phyloP scores from a whole-genome alignment of 2,113 vertebrate species.

The Dipodomys ordii region DNA sequence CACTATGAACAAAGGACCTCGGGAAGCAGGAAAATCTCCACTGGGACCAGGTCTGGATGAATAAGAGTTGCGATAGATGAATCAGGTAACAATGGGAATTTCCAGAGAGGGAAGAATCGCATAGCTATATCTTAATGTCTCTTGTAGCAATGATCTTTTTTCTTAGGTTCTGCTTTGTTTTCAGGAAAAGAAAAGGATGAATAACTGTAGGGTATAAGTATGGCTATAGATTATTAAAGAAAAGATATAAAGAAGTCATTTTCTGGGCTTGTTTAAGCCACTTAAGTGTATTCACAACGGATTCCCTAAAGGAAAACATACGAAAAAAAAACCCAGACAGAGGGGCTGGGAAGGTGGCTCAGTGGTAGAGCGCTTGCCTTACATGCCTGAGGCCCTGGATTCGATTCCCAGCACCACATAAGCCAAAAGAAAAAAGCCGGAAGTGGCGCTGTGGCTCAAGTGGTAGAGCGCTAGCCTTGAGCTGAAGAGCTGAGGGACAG shows the following conservation, averaged over 20 bases:
- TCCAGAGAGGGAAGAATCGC: background rate
- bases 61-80: background rate
- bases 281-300: background rate
- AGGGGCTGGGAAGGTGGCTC: background rate
- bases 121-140: background rate
- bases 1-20: background rate
- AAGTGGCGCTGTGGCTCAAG: no score
- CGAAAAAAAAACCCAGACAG: background rate
- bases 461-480: no score
- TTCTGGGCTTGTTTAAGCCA: background rate
- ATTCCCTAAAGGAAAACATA: background rate
- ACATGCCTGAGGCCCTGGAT: no score
- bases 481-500: no score
- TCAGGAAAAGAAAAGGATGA: constrained; percentile 3
- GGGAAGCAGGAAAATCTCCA: background rate
- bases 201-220: constrained; percentile 31
- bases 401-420: no score
- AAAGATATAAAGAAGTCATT: constrained; percentile 23
- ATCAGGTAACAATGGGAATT: background rate
- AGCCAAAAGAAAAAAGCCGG: no score
- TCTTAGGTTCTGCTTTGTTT: constrained; percentile 20
- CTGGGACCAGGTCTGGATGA: background rate
- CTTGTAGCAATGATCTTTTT: background rate
- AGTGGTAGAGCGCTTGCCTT: no score
- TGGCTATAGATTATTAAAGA: constrained; percentile 30